These are phyloP conservation scores for Xestia c-nigrum DNA, from an alignment of 2,888 invertebrate genomes.

Conservation along the genomic window DNA sequence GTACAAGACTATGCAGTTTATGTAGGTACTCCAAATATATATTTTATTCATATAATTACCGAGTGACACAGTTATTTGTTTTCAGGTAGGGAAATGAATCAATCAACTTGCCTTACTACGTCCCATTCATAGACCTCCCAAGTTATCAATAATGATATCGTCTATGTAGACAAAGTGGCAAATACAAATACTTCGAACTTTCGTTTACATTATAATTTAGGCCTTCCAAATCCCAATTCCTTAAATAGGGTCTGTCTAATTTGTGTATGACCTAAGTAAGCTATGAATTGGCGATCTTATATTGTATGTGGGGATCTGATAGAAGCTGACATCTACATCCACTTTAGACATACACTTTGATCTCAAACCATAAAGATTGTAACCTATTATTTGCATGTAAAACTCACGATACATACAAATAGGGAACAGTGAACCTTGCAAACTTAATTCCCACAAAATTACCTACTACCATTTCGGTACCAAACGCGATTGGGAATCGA, in stretches of 20 bases:
- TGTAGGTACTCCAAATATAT: background rate
- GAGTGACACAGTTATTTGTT: conserved; percentile 5
- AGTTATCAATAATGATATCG: conserved; percentile 15
- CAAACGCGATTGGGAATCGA: conserved; percentile 30
- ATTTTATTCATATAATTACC: background rate
- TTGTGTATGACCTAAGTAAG: background rate
- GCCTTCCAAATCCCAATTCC: background rate
- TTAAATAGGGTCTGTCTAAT: no score
- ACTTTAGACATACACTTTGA: background rate
- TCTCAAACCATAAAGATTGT: background rate
- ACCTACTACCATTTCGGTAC: conserved; percentile 33
- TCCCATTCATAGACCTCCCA: conserved; percentile 31
- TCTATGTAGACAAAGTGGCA: background rate
- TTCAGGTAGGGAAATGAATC: conserved; percentile 29
- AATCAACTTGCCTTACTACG: conserved; percentile 23
- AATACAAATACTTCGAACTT: background rate
- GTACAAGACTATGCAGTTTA: background rate
- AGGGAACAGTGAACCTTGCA: conserved; percentile 6
- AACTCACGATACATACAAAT: background rate
- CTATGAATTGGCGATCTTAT: background rate
- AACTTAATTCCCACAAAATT: conserved; percentile 22
- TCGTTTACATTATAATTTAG: background rate
- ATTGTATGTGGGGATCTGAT: background rate
- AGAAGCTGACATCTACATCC: background rate
- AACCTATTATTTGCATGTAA: conserved; percentile 14